Percentiles rank a stretch among this genome's conserved stretches.
phyloP scores from a whole-genome alignment of 2,888 invertebrate species.

The Plebejus melissa region DNA sequence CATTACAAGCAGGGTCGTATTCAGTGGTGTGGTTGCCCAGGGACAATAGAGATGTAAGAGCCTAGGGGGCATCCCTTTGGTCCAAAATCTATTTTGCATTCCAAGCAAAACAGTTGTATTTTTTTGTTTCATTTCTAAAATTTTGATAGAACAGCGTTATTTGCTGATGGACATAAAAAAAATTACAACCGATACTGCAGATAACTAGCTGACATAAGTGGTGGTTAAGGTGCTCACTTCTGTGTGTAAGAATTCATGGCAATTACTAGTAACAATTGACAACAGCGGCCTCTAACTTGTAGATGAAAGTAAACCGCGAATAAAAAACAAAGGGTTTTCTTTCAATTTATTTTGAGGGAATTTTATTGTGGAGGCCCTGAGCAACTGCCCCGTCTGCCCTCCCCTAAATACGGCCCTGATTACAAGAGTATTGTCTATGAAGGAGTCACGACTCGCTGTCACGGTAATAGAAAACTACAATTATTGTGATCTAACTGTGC shows the following conservation, averaged over 20 bases:
- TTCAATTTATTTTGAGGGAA: neutral
- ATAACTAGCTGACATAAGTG: too few species aligned
- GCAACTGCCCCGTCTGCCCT: neutral
- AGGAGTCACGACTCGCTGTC: slow-evolving; percentile 34
- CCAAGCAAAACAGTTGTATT: too few species aligned
- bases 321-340: neutral
- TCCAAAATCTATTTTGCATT: too few species aligned
- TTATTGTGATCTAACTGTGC: slow-evolving; percentile 7
- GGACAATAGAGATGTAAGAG: neutral
- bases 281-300: neutral
- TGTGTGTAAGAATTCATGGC: too few species aligned
- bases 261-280: too few species aligned
- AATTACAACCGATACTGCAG: too few species aligned
- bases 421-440: slow-evolving; percentile 43
- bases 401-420: neutral
- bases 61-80: neutral
- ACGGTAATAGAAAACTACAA: slow-evolving; percentile 14
- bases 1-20: slow-evolving; percentile 30
- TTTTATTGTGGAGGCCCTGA: neutral
- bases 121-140: too few species aligned
- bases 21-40: neutral
- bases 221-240: too few species aligned
- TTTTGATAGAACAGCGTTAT: too few species aligned
- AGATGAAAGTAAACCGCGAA: neutral
- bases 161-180: too few species aligned